Evolutionary conservation across 1,140 invertebrate species (phyloP).

Genomic region (Leptopilina clavipes): DNA sequence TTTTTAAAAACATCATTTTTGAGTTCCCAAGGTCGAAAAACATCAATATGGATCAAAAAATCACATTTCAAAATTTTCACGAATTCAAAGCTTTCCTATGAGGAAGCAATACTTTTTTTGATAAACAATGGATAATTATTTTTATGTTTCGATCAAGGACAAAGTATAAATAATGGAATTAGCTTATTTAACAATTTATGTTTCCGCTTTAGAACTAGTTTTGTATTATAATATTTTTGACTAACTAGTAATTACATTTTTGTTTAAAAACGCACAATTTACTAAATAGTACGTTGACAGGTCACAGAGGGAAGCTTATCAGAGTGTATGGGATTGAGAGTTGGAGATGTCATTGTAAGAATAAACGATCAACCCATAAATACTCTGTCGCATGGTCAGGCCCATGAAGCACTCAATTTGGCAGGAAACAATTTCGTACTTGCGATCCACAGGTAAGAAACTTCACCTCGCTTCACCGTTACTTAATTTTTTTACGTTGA

Average conservation of each 20-base stretch:
- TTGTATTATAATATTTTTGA: too few relatives aligned
- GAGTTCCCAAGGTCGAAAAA: too few relatives aligned
- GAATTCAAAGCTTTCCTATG: too few relatives aligned
- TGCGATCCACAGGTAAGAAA: slow-evolving; percentile 84
- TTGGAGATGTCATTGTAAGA: slow-evolving; percentile 87
- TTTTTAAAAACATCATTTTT: too few relatives aligned
- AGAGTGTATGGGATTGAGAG: slow-evolving; percentile 85
- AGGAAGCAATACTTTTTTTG: too few relatives aligned
- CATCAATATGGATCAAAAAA: too few relatives aligned
- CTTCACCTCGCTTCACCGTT: too few relatives aligned
- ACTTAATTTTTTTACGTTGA: too few relatives aligned
- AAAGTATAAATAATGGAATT: neutral
- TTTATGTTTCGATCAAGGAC: slow-evolving; percentile 5
- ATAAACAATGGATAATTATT: too few relatives aligned
- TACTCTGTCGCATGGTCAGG: slow-evolving; percentile 84
- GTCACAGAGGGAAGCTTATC: slow-evolving; percentile 86
- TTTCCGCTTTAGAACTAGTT: neutral
- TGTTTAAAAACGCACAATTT: neutral
- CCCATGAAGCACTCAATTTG: slow-evolving; percentile 83
- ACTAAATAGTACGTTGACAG: slow-evolving; percentile 71
- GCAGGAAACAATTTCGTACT: slow-evolving; percentile 86
- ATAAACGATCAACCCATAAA: slow-evolving; percentile 83
- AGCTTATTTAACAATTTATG: neutral
- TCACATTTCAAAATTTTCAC: too few relatives aligned
- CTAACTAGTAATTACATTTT: too few relatives aligned